Conservation (phyloP, 2,113 vertebrate genomes). For the Acrocephalus arundinaceus region DNA sequence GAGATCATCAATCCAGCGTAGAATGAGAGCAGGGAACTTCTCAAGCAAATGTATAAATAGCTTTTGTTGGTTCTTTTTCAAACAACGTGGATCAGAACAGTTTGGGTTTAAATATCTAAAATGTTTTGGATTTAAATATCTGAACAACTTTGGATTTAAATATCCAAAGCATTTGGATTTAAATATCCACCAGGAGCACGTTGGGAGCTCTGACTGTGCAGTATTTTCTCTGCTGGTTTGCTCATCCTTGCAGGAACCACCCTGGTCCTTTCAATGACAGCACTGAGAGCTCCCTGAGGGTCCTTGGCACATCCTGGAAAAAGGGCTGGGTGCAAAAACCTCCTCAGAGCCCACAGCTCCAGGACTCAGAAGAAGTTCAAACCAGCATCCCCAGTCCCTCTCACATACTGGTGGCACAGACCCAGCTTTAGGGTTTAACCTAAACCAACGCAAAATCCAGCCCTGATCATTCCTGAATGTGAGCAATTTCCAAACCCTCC, state of each 20-base stretch:
- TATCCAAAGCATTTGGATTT: neutral
- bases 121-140: neutral
- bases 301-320: neutral
- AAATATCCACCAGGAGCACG: neutral
- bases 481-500: neutral
- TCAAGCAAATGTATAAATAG: constrained; percentile 9
- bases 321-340: neutral
- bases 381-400: neutral
- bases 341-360: neutral
- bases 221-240: neutral
- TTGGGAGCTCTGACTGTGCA: neutral
- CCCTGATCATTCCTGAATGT: accelerated
- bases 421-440: neutral
- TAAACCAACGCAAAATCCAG: neutral
- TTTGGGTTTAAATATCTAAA: neutral
- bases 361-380: neutral
- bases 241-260: neutral
- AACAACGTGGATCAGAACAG: neutral
- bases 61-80: neutral
- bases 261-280: neutral
- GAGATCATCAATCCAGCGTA: neutral
- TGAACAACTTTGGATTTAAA: neutral
- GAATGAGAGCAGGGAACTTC: neutral
- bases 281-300: neutral
- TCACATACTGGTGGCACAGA: accelerated